Conservation (phyloP, 2,888 invertebrate genomes). For the Apodemia mormo region DNA sequence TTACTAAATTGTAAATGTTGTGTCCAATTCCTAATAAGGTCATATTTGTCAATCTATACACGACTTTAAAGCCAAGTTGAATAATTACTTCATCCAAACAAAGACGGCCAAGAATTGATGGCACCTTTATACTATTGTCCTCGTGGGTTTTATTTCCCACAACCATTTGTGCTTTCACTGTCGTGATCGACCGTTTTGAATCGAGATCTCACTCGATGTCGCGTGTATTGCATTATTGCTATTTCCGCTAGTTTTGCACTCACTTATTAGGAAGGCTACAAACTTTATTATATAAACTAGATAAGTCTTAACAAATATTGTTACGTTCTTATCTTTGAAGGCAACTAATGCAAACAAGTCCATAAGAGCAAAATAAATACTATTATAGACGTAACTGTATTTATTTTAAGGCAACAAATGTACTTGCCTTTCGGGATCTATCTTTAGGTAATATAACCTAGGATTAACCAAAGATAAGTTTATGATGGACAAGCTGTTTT, state of each 20-base stretch:
- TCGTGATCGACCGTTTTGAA: slow-evolving; percentile 54
- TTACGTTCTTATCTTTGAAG: too few species aligned
- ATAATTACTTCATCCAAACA: slow-evolving; percentile 22
- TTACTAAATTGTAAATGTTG: neutral
- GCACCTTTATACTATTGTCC: slow-evolving; percentile 24
- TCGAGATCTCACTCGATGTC: slow-evolving; percentile 37
- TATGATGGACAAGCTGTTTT: too few species aligned
- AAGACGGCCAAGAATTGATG: slow-evolving; percentile 23
- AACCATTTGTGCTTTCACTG: slow-evolving; percentile 47
- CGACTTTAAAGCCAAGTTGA: slow-evolving; percentile 16
- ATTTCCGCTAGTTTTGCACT: slow-evolving; percentile 20
- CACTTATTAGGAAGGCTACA: slow-evolving; percentile 7
- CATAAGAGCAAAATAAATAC: too few species aligned
- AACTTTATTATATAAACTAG: slow-evolving; percentile 12
- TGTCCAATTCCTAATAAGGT: slow-evolving; percentile 8
- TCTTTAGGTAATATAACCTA: too few species aligned
- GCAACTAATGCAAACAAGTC: too few species aligned
- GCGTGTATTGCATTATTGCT: slow-evolving; percentile 30
- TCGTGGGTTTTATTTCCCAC: slow-evolving; percentile 20
- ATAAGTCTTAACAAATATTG: too few species aligned
- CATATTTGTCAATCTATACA: slow-evolving; percentile 23
- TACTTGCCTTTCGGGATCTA: too few species aligned
- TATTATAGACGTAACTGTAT: too few species aligned
- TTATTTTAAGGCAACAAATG: too few species aligned
- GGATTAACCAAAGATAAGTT: too few species aligned